Base-by-base conservation (phyloP, 37 sponge, comb jelly and placozoan species). In the Dysidea cf. avara region DNA sequence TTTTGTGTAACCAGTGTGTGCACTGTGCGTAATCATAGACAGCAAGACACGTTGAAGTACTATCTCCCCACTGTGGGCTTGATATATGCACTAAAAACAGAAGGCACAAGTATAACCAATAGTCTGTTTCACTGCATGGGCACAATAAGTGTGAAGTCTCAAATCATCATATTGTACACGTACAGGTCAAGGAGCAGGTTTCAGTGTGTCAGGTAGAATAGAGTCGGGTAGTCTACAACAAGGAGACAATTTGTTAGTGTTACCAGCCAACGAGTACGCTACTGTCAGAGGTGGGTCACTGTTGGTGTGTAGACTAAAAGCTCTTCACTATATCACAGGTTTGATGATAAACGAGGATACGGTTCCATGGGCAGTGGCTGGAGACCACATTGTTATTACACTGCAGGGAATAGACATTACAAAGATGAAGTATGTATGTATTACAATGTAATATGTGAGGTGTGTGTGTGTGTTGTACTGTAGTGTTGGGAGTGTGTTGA, bases 401-500 rank as follows among this genome's bases (percentile, higher is more conserved):
- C 36, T 94, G 5, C 64, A 43, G 21, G 91, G 85, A 38, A 72
- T 90, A 0, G 94, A 94, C 22, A 77, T 62, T 18, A 75, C 64
- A 50, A 79, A 90, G 30, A 39, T 89, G 3, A 77, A 68, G 94
- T 94, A 37, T 62, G 66, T 26, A 18, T 50, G 14, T 38, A 39
- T 40, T 24, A 2, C n/a, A 48, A 29, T 56, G 35, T 30, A 12
- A 61, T 21, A 46, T 13, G 30, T 12, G 48, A 14, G 48, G 61
- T 71, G 62, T 68, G 59, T 56, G 6, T 50, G 13, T 58, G 29
- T 74, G 22, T 38, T 18, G 67, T 56, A 26, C 56, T 52, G 13
- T 29, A 96, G 96, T 65, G 63, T 78, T 51, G 99, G 99, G 12
- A 91, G 83, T 72, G 92, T 97, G 39, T 56, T 99, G 64, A 92